These are phyloP conservation scores for Diprion similis DNA, from an alignment of 1,140 invertebrate genomes.

Conservation along the genomic window DNA sequence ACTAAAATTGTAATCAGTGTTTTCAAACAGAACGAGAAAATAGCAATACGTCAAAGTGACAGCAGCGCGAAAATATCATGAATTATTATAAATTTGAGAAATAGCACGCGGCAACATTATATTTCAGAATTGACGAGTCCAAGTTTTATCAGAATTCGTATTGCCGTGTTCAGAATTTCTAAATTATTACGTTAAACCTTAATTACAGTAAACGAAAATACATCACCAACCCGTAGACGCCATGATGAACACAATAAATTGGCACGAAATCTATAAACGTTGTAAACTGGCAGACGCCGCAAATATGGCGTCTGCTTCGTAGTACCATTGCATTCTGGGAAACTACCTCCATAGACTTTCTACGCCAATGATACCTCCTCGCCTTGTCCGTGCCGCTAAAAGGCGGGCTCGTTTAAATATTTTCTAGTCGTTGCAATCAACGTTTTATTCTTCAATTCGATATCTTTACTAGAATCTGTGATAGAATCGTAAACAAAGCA, in stretches of 20 bases:
- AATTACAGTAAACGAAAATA: conserved; percentile 16
- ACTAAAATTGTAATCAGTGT: conserved; percentile 8
- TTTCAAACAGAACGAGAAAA: conserved; percentile 2
- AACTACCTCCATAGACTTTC: background rate
- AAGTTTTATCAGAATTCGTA: too few species aligned
- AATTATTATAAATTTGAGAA: background rate
- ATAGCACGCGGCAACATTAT: too few species aligned
- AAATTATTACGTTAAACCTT: too few species aligned
- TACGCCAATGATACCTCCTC: too few species aligned
- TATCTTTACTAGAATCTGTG: too few species aligned
- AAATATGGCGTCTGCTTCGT: conserved; percentile 33
- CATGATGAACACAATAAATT: conserved; percentile 51
- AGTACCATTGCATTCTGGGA: background rate
- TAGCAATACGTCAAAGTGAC: conserved; percentile 12
- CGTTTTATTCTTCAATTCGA: too few species aligned
- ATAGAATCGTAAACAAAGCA: too few species aligned
- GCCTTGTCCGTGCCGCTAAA: too few species aligned
- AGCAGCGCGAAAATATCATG: conserved; percentile 10
- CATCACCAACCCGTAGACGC: conserved; percentile 50
- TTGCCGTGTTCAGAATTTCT: too few species aligned
- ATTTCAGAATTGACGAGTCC: too few species aligned
- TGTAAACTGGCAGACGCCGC: conserved; percentile 32
- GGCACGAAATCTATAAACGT: background rate
- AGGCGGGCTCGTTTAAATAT: too few species aligned
- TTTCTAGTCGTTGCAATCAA: too few species aligned